These are phyloP conservation scores for Nemotelus nigrinus DNA, from an alignment of 2,888 invertebrate species.

Conservation along the genomic window DNA sequence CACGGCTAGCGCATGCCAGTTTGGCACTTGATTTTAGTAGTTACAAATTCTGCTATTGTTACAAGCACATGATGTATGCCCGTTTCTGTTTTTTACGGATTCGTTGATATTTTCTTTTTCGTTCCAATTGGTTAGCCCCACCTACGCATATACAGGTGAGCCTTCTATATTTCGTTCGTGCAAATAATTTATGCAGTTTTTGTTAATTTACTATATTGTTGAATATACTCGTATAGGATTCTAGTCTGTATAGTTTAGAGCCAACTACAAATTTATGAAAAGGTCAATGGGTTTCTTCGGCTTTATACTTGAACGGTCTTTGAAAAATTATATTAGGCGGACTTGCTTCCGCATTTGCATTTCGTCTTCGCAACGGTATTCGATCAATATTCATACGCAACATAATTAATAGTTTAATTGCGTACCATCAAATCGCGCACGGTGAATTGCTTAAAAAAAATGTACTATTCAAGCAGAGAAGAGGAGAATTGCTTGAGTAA, in stretches of 20 bases:
- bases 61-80: slow-evolving; percentile 7
- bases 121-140: slow-evolving; percentile 10
- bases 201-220: slow-evolving; percentile 48
- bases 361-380: no score
- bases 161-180: slow-evolving; percentile 48
- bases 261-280: slow-evolving; percentile 13
- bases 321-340: no score
- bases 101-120: slow-evolving; percentile 30
- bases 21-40: slow-evolving; percentile 21
- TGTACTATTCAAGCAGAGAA: no score
- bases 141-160: slow-evolving; percentile 25
- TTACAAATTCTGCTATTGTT: slow-evolving; percentile 12
- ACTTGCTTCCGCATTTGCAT: no score
- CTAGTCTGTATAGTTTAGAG: slow-evolving; percentile 6
- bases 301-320: no score
- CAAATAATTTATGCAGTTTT: slow-evolving; percentile 48
- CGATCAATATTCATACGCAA: no score
- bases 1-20: slow-evolving; percentile 39
- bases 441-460: no score
- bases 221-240: slow-evolving; percentile 27
- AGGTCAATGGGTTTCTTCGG: not conserved
- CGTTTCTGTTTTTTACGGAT: slow-evolving; percentile 38
- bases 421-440: no score
- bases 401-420: no score
- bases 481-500: no score